Percentiles rank a stretch among this genome's conserved stretches.
These are phyloP conservation scores for Hydrozoanthus tunicans DNA, from an alignment of 64 coral and sea anemone species.

Conservation along the genomic window DNA sequence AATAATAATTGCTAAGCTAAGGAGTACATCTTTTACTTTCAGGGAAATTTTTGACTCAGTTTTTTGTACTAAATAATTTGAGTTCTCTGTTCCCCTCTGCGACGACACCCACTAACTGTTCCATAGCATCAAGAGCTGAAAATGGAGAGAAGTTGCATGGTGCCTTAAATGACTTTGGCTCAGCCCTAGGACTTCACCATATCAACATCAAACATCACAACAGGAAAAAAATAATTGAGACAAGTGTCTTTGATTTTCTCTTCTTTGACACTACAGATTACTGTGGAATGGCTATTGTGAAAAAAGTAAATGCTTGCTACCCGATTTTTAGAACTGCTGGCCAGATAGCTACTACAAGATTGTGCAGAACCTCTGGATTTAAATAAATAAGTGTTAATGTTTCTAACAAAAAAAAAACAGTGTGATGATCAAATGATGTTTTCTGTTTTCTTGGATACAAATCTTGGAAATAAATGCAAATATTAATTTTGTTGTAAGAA, in stretches of 20 bases:
- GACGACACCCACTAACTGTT: not conserved
- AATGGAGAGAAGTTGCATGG: not conserved
- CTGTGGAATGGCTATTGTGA: not conserved
- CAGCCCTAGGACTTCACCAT: not conserved
- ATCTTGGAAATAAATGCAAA: too few species aligned
- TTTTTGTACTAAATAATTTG: not conserved
- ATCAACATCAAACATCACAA: constrained; percentile 1
- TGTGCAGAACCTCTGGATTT: too few species aligned
- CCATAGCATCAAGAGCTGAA: not conserved
- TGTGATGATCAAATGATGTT: too few species aligned
- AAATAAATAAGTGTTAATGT: too few species aligned
- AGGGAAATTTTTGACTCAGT: not conserved
- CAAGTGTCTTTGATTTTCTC: constrained; percentile 1
- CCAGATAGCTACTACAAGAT: too few species aligned
- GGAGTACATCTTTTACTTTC: constrained; percentile 4
- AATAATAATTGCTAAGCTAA: not conserved
- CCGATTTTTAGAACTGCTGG: too few species aligned
- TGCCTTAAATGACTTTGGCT: not conserved
- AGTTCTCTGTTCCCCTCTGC: not conserved
- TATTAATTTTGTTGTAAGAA: too few species aligned
- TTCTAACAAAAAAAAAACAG: too few species aligned
- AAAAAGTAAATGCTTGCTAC: not conserved
- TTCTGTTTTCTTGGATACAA: too few species aligned
- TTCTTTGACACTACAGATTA: not conserved
- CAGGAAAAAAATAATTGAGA: not conserved